Evolutionary conservation across 2,797 vertebrate species (phyloP), one percentile per base, ranked within the genome.

Genomic region (Pagetopsis macropterus): DNA sequence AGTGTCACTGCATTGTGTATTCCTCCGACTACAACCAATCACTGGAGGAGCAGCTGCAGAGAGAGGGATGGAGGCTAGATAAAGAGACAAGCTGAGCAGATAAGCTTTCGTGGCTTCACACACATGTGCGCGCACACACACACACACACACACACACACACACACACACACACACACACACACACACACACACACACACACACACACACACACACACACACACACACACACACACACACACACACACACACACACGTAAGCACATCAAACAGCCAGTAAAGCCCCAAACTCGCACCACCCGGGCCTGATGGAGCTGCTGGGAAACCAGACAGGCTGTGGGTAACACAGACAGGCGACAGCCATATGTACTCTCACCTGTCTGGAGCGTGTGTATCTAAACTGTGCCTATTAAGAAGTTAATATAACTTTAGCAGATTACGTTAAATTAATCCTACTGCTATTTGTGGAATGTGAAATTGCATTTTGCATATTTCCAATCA

Each of bases 11-110:
- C 61, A 72, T 70, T 83, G 73, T 78, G 51, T 46, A 31, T 68
- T 41, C 48, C 56, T 66, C 51, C 50, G 54, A 44, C 57, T 51
- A 45, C 67, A 62, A 68, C 82, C 69, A 80, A 76, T 86, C 78
- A 84, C 72, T 57, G 48, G 40, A 64, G 62, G 15, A 57, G 56
- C 81, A 86, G 72, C 75, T 84, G 83, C 75, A 70, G 74, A 61
- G 17, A 41, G 33, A 70, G 15, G 41, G 51, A 65, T 61, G 75
- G 61, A 1, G 45, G 58, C 54, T 70, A 14, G 61, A 60, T 73
- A 44, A 70, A 69, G 73, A 72, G 76, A 85, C 75, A 78, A 4
- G 49, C 70, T 52, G 56, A 79, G 70, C 59, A 79, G 65, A 84
- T 37, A 77, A 66, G 70, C 59, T 59, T 72, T 62, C 19, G 40